Conservation (phyloP, 2,113 vertebrate species). For the Scomber colias region DNA sequence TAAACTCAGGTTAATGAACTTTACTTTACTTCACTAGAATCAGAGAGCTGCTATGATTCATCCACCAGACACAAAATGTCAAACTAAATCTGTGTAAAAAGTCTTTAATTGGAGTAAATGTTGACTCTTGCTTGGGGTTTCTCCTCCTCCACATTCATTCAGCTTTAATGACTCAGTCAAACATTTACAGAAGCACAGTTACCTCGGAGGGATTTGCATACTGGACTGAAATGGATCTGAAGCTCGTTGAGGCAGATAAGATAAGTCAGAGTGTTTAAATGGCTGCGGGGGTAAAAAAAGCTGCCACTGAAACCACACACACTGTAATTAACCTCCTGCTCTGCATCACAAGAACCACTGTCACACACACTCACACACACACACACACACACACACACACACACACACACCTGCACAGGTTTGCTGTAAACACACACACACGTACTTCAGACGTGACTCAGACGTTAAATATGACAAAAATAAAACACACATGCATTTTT, state of each 20-base stretch:
- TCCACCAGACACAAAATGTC: too few species aligned
- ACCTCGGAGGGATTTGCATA: conserved; percentile 34
- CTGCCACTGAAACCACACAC: not conserved
- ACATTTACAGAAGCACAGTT: conserved; percentile 23
- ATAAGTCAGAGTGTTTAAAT: conserved; percentile 14
- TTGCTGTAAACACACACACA: not conserved
- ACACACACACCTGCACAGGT: not conserved
- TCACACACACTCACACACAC: too few species aligned
- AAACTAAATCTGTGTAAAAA: too few species aligned
- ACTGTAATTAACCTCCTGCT: conserved; percentile 2
- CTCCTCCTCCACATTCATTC: conserved; percentile 10
- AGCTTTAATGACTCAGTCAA: not conserved
- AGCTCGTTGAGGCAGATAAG: conserved; percentile 39
- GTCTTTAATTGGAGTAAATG: too few species aligned
- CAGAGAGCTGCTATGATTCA: too few species aligned
- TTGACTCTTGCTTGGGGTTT: conserved; percentile 6
- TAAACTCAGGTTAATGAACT: too few species aligned
- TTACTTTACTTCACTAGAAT: too few species aligned
- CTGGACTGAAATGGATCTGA: conserved; percentile 17
- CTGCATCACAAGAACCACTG: not conserved
- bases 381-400: too few species aligned
- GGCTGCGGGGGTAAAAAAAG: conserved; percentile 17
- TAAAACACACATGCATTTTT: too few species aligned
- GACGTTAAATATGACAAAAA: not conserved
- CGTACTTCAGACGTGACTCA: not conserved